Percentiles rank a stretch among this genome's conserved stretches.
phyloP scores from a whole-genome alignment of 2,797 vertebrate species.

The Numenius phaeopus region DNA sequence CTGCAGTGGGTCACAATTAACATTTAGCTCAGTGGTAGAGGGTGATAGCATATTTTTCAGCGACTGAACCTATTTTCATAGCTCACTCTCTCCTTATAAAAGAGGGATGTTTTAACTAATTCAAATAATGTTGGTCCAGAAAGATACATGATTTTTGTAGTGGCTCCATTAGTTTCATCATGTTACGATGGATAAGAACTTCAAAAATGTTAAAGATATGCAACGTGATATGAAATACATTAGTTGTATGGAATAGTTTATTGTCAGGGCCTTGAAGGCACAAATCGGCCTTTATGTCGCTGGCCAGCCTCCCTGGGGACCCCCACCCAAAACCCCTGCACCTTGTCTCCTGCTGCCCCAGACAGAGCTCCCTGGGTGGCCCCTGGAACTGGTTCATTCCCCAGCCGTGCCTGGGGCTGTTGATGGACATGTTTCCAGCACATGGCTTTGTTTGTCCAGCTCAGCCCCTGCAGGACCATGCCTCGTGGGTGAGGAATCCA shows the following conservation, averaged over 20 bases:
- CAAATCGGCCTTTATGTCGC: not conserved
- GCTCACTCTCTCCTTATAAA: not conserved
- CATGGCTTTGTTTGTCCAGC: not conserved
- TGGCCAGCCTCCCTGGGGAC: not conserved
- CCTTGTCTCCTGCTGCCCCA: not conserved
- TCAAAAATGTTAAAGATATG: not conserved
- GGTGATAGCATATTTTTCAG: not conserved
- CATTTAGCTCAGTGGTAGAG: not conserved
- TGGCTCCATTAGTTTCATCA: not conserved
- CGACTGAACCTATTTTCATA: not conserved
- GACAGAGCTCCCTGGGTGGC: not conserved
- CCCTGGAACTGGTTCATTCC: not conserved
- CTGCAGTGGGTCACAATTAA: not conserved
- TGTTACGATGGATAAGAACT: fast-evolving
- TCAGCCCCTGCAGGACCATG: fast-evolving
- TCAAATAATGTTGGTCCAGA: not conserved
- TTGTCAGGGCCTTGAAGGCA: not conserved
- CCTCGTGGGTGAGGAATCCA: not conserved
- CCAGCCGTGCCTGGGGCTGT: not conserved
- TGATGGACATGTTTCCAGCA: not conserved
- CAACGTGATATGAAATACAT: not conserved
- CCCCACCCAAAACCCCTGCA: not conserved
- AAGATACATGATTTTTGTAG: not conserved
- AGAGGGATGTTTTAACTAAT: not conserved
- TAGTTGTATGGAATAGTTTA: not conserved